phyloP scores from a whole-genome alignment of 2,888 invertebrate species.

The Saturnia japonica region DNA sequence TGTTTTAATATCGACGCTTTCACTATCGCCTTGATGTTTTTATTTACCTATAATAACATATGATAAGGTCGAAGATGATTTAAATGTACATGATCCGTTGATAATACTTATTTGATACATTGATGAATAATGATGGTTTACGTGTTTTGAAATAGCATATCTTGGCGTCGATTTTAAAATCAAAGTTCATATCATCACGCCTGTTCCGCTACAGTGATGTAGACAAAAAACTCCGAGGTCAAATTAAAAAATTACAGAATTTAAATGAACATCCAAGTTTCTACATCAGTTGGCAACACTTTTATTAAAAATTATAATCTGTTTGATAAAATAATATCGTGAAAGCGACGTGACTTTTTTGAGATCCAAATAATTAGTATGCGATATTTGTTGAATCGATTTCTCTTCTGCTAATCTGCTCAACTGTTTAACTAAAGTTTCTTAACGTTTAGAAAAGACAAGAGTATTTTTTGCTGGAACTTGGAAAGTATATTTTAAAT shows the following conservation, averaged over 20 bases:
- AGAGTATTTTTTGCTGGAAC: conserved; percentile 31
- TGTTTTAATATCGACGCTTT: background rate
- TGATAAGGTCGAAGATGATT: conserved; percentile 2
- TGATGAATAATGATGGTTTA: background rate
- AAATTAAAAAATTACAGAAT: background rate
- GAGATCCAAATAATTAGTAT: conserved; percentile 12
- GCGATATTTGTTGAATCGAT: conserved; percentile 29
- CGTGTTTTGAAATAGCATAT: conserved; percentile 11
- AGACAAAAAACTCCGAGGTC: background rate
- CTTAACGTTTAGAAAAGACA: conserved; percentile 47
- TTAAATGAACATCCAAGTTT: background rate
- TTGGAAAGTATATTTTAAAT: conserved; percentile 50
- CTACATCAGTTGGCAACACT: background rate
- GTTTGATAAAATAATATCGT: background rate
- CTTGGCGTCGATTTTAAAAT: conserved; percentile 10
- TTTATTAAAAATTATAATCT: background rate
- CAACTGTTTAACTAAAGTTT: background rate
- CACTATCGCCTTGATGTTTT: conserved; percentile 11
- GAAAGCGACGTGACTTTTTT: conserved; percentile 6
- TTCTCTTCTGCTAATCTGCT: conserved; percentile 33
- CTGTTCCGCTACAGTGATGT: conserved; percentile 6
- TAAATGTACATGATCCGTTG: background rate
- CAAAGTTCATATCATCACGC: conserved; percentile 12
- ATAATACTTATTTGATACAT: background rate
- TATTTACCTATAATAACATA: background rate